A percentile compares a stretch with the other conserved stretches of the same genome.
Evolutionary conservation across 2,113 vertebrate species (phyloP).

Genomic region (Indicator indicator): DNA sequence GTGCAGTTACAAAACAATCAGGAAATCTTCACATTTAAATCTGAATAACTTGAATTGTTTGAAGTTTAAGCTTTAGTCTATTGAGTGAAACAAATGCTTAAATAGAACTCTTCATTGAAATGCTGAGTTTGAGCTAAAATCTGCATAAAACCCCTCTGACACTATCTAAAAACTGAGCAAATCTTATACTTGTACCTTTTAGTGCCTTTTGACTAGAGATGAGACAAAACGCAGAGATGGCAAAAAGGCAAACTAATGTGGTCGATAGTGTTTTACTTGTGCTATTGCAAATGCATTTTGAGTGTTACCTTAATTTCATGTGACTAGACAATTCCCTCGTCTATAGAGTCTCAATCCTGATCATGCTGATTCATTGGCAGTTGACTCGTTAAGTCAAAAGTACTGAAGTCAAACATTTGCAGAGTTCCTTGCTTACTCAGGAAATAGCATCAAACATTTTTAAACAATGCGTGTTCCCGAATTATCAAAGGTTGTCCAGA

Average conservation of each 20-base stretch:
- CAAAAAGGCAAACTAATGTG: not conserved
- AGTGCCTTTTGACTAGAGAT: not conserved
- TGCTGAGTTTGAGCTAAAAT: constrained; percentile 51
- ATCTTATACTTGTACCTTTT: not conserved
- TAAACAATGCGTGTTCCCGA: not conserved
- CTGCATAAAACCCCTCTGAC: not conserved
- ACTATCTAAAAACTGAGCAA: constrained; percentile 24
- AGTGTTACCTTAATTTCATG: not conserved
- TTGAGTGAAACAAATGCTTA: constrained; percentile 66
- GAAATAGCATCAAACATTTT: not conserved
- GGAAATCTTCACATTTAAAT: constrained; percentile 79
- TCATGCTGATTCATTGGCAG: not conserved
- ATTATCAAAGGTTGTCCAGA: not conserved
- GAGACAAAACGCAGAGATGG: not conserved
- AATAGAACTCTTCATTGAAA: constrained; percentile 53
- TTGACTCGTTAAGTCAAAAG: not conserved
- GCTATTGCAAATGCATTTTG: not conserved
- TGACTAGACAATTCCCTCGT: not conserved
- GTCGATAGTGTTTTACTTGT: not conserved
- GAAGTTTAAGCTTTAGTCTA: constrained; percentile 70
- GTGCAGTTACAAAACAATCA: constrained; percentile 80
- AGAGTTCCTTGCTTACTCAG: not conserved
- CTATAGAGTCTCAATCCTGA: not conserved
- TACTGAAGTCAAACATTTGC: not conserved
- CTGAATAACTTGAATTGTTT: constrained; percentile 78